A percentile compares a stretch with the other conserved stretches of the same genome.
Conservation (phyloP, 2,797 vertebrate species). For the Dryobates pubescens region DNA sequence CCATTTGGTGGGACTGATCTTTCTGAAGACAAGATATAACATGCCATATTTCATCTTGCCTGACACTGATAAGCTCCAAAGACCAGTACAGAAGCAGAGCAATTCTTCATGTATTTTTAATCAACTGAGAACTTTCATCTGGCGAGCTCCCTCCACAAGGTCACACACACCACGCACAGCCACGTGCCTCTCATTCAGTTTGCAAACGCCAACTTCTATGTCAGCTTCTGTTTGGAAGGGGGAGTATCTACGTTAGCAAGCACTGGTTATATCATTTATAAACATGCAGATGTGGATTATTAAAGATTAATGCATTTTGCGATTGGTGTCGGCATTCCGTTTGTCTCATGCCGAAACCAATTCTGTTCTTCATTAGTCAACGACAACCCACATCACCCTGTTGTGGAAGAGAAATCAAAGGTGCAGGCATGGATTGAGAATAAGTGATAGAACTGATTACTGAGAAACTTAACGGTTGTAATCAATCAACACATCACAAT, state of each 20-base stretch:
- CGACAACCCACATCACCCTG: conserved; percentile 79
- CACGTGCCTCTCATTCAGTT: conserved; percentile 48
- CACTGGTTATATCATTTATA: conserved; percentile 79
- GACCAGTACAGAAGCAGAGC: background rate
- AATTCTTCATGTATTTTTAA: conserved; percentile 67
- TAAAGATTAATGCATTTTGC: conserved; percentile 84
- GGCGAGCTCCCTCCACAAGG: conserved; percentile 64
- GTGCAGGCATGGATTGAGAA: conserved; percentile 73
- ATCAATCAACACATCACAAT: conserved; percentile 79
- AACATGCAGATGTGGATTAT: conserved; percentile 85
- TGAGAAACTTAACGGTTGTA: conserved; percentile 76
- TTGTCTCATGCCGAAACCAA: conserved; percentile 83
- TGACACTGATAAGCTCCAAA: conserved; percentile 19
- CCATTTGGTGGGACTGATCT: conserved; percentile 31
- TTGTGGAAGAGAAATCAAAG: conserved; percentile 80
- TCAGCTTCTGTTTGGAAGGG: conserved; percentile 78
- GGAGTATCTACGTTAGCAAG: conserved; percentile 74
- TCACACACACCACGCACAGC: conserved; percentile 38
- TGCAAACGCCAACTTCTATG: conserved; percentile 69
- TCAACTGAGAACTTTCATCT: conserved; percentile 53
- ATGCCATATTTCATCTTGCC: conserved; percentile 37
- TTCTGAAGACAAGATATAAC: conserved; percentile 44
- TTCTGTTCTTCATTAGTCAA: conserved; percentile 85
- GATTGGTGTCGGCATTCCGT: conserved; percentile 82
- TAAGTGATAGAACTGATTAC: conserved; percentile 80